Conservation (phyloP, 2,888 invertebrate species). For the Diadegma fenestrale region DNA sequence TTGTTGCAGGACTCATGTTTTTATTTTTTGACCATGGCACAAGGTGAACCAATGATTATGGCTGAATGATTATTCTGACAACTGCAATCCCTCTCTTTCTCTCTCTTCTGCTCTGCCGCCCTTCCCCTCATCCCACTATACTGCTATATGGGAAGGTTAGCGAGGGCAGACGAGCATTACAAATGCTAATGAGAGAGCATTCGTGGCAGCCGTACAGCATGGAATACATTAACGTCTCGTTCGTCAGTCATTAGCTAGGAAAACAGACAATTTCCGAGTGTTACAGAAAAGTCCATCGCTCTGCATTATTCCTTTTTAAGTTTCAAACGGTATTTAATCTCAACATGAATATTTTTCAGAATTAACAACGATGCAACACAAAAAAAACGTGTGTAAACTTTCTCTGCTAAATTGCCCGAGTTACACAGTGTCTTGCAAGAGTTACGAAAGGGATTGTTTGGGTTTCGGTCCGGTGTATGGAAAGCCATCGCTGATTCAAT, state of each 20-base stretch:
- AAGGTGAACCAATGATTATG: slow-evolving; percentile 73
- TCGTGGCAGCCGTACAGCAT: slow-evolving; percentile 79
- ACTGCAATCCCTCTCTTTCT: slow-evolving; percentile 1
- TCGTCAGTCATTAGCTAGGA: slow-evolving; percentile 82
- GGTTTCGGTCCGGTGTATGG: slow-evolving; percentile 55
- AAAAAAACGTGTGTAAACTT: neutral
- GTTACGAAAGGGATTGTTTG: slow-evolving; percentile 39
- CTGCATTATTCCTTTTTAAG: neutral
- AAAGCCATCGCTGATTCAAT: slow-evolving; percentile 77
- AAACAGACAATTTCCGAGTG: slow-evolving; percentile 79
- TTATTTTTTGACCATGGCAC: slow-evolving; percentile 25
- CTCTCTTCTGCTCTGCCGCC: neutral
- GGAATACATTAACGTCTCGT: slow-evolving; percentile 83
- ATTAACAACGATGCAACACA: neutral
- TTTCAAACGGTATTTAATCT: neutral
- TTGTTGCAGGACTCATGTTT: neutral
- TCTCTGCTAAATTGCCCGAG: neutral
- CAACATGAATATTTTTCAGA: neutral
- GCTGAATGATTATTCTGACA: slow-evolving; percentile 78
- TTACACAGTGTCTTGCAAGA: neutral
- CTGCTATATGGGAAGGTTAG: slow-evolving; percentile 72
- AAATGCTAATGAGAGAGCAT: slow-evolving; percentile 83
- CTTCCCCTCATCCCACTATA: slow-evolving; percentile 57
- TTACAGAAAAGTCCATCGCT: slow-evolving; percentile 24
- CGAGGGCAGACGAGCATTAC: slow-evolving; percentile 80